These are phyloP conservation scores for Bedellia somnulentella DNA, from an alignment of 2,888 invertebrate genomes.

Conservation along the genomic window DNA sequence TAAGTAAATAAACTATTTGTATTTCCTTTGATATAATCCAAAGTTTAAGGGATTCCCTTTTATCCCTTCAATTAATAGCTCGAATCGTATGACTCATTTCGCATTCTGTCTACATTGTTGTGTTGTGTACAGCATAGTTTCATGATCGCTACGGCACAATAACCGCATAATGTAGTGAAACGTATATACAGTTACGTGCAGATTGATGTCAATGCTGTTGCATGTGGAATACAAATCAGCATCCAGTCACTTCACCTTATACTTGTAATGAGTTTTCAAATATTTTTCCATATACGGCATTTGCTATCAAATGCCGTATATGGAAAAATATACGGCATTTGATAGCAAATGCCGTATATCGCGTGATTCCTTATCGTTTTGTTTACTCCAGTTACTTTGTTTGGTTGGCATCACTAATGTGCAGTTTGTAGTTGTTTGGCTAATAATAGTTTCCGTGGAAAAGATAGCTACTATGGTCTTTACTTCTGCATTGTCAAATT, in stretches of 20 bases:
- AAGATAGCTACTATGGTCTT: too few species aligned
- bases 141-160: neutral
- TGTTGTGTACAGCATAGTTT: neutral
- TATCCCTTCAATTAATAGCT: neutral
- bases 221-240: constrained; percentile 24
- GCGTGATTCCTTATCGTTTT: neutral
- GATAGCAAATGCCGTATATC: neutral
- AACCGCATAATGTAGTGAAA: constrained; percentile 17
- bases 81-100: neutral
- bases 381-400: neutral
- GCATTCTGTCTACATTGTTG: neutral
- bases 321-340: neutral
- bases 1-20: constrained; percentile 30
- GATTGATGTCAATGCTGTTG: constrained; percentile 32
- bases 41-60: neutral
- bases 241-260: too few species aligned
- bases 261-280: neutral
- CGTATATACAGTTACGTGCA: constrained; percentile 25
- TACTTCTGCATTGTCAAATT: too few species aligned
- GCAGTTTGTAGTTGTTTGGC: too few species aligned
- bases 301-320: neutral
- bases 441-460: too few species aligned
- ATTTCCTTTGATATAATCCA: too few species aligned
- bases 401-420: neutral
- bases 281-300: neutral